Percentiles rank a stretch among this genome's conserved stretches.
Conservation (phyloP, 2,113 vertebrate genomes). For the Pantherophis guttatus region DNA sequence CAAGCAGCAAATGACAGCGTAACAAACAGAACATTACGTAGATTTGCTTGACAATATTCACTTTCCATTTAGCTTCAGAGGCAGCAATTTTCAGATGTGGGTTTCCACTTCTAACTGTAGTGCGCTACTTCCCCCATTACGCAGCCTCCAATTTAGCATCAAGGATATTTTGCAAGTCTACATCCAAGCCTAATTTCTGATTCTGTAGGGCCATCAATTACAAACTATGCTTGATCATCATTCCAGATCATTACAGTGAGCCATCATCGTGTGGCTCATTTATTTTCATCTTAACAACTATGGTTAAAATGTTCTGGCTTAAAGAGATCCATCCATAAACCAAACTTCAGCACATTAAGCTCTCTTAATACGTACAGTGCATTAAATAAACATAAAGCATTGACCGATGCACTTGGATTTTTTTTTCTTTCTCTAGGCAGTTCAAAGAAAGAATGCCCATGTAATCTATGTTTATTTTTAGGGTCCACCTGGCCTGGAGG, state of each 20-base stretch:
- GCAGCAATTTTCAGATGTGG: not conserved
- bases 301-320: not conserved
- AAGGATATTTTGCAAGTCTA: not conserved
- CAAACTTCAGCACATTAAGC: not conserved
- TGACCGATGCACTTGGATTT: not conserved
- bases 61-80: not conserved
- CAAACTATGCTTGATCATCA: not conserved
- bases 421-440: not conserved
- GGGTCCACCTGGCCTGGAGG: slow-evolving; percentile 89
- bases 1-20: not conserved
- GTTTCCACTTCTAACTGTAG: no score
- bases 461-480: slow-evolving; percentile 34
- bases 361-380: not conserved
- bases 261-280: not conserved
- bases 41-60: not conserved
- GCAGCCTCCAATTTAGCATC: not conserved
- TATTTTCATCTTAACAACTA: not conserved
- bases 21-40: not conserved
- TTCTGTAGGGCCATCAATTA: not conserved
- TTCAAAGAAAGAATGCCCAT: not conserved
- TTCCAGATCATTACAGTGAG: not conserved
- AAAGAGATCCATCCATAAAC: not conserved
- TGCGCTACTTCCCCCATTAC: not conserved
- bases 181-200: not conserved
- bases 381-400: not conserved